Base-by-base conservation (phyloP, 1,140 invertebrate genomes). In the Galleria mellonella region DNA sequence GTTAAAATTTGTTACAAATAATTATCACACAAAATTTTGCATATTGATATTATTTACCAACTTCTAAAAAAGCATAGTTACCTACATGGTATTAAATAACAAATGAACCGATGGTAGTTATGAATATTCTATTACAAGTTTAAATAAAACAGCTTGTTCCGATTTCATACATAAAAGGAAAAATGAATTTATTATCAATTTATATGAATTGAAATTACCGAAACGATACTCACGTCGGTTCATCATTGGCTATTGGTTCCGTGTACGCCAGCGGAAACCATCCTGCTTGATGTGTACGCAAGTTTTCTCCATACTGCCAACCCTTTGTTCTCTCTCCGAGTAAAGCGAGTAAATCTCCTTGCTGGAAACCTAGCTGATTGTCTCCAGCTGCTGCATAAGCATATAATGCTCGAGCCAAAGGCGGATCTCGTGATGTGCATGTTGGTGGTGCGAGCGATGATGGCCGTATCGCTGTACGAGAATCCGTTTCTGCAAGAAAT, bases 241-340 rank as follows among this genome's bases (percentile, higher is more conserved):
- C 76, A 27, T 86, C 82, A 31, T 65, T 77, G 35, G 66, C 50
- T 32, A 87, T 79, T 11, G 74, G 85, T 83, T 97, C 96, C 23
- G 96, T 97, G 65, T 97, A 98, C 7, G 96, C 96, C 28, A 97
- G 85, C 0, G 96, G 96, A 81, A 98, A 97, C 96, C 96, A 98
- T 9, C 96, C 96, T 48, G 94, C 93, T 62, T 94, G 90, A 71
- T 96, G 94, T 13, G 94, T 97, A 9, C 95, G 88, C 47, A 96
- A 79, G 82, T 98, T 97, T 74, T 97, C 95, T 13, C 96, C 96
- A 71, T 96, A 98, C 75, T 98, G 96, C 96, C 96, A 98, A 32
- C 96, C 96, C 74, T 97, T 96, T 65, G 94, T 96, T 50, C 95
- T 89, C 60, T 96, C 95, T 72, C 96, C 96, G 53, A 97, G 92